A percentile compares a stretch with the other conserved stretches of the same genome.
Conservation (phyloP, 2,113 vertebrate genomes). For the Rutilus rutilus region DNA sequence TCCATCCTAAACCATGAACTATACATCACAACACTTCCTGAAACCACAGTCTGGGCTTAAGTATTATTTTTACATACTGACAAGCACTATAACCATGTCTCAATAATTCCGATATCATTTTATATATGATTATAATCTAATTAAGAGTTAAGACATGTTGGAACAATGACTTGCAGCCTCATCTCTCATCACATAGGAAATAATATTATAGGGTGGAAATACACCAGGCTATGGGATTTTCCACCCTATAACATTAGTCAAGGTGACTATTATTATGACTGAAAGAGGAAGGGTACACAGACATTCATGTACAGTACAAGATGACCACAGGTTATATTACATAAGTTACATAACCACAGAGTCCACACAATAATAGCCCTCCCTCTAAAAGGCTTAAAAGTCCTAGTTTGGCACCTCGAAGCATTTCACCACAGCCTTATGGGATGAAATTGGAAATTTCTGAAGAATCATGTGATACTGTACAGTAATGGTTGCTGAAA, state of each 20-base stretch:
- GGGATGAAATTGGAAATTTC: not conserved
- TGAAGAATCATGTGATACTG: not conserved
- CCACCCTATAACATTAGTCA: no score
- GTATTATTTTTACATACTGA: not conserved
- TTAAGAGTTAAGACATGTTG: not conserved
- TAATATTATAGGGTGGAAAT: not conserved
- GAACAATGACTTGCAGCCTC: not conserved
- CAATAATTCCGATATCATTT: not conserved
- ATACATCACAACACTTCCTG: not conserved
- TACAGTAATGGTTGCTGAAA: not conserved
- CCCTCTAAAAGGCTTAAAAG: not conserved
- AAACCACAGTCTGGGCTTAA: not conserved
- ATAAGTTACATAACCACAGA: constrained; percentile 23
- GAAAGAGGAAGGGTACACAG: constrained; percentile 5
- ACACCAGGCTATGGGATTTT: not conserved
- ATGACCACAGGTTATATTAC: not conserved
- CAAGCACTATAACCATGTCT: not conserved
- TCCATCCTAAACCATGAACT: not conserved
- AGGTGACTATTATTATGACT: not conserved
- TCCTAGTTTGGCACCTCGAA: not conserved
- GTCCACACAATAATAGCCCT: not conserved
- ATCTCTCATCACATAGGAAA: not conserved
- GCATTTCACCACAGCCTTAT: not conserved
- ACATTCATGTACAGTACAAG: not conserved
- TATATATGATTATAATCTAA: not conserved